A percentile compares a stretch with the other conserved stretches of the same genome.
These are phyloP conservation scores for Hemithea aestivaria DNA, from an alignment of 2,888 invertebrate species.

Conservation along the genomic window DNA sequence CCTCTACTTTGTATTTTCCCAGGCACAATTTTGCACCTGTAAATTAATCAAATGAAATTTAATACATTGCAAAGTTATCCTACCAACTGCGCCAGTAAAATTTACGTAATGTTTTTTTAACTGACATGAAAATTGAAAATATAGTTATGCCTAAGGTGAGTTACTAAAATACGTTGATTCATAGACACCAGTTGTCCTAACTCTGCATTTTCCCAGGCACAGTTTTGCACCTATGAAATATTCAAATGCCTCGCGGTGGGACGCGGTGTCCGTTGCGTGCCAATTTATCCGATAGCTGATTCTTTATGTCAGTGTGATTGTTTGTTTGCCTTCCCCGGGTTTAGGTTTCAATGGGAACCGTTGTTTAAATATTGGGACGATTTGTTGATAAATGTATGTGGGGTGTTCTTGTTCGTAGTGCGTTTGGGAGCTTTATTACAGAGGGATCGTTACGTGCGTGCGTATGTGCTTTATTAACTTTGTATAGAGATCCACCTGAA, in stretches of 20 bases:
- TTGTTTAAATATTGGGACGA: constrained; percentile 9
- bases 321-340: constrained; percentile 11
- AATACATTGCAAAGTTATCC: too few relatives aligned
- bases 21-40: constrained; percentile 26
- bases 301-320: constrained; percentile 17
- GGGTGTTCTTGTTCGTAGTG: constrained; percentile 1
- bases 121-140: too few relatives aligned
- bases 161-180: too few relatives aligned
- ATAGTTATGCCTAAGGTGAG: too few relatives aligned
- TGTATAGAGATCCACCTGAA: too few relatives aligned
- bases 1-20: constrained; percentile 15
- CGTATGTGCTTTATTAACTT: too few relatives aligned
- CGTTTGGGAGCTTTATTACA: too few relatives aligned
- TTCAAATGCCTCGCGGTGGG: constrained; percentile 34
- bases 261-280: constrained; percentile 8
- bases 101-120: too few relatives aligned
- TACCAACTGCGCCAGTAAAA: too few relatives aligned
- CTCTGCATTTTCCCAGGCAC: constrained; percentile 16
- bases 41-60: constrained; percentile 47
- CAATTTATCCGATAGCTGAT: constrained; percentile 17
- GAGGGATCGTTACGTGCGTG: too few relatives aligned
- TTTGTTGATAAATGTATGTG: constrained; percentile 1
- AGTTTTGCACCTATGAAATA: constrained; percentile 38
- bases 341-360: constrained; percentile 9
- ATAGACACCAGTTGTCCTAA: constrained; percentile 3